Evolutionary conservation across 2,888 invertebrate genomes (phyloP), one percentile per base, ranked within the genome.

Genomic region (Meliscaeva auricollis): DNA sequence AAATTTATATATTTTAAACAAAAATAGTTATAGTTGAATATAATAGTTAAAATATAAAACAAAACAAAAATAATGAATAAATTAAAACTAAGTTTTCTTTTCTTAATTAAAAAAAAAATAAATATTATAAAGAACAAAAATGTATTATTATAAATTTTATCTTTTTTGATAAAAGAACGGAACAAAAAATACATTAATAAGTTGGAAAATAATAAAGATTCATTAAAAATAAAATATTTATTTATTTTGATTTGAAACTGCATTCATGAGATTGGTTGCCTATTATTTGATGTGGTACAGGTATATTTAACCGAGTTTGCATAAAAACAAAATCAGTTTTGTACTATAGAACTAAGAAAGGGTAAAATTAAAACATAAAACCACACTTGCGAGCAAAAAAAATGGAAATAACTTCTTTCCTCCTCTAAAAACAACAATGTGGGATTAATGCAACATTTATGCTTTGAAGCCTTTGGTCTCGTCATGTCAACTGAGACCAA

Each of bases 1-100:
- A 75, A 79, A 84, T 84, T 84, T 75, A 52, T 78, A 60, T 79
- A 58, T 79, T 79, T 75, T 79, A 84, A 70, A 41, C 13, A 38
- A 52, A 32, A 58, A 38, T 73, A 70, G 74, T 66, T 75, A 48
- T 78, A 83, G 38, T 50, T 78, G 44, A 68, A 32, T 74, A 74
- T 74, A 74, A 52, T 56, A 68, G 32, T 73, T 50, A 38, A 66
- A 58, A 58, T 74, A 68, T 74, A 35, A 35, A 26, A n/a, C n/a
- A n/a, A n/a, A 54, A 48, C 9, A 35, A 35, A 35, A 17, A 48
- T 44, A 62, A 60, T 11, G 58, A 69, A 64, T 20, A 73, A 54
- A 26, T 66, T 46, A 60, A 41, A 20, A 54, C 20, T 50, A 70
- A 54, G 11, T 13, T 52, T 82, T 77, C 11, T 82, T 78, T 60